These are phyloP conservation scores for Oxyteleia sp. DNA, from an alignment of 2,888 invertebrate species.

Conservation along the genomic window DNA sequence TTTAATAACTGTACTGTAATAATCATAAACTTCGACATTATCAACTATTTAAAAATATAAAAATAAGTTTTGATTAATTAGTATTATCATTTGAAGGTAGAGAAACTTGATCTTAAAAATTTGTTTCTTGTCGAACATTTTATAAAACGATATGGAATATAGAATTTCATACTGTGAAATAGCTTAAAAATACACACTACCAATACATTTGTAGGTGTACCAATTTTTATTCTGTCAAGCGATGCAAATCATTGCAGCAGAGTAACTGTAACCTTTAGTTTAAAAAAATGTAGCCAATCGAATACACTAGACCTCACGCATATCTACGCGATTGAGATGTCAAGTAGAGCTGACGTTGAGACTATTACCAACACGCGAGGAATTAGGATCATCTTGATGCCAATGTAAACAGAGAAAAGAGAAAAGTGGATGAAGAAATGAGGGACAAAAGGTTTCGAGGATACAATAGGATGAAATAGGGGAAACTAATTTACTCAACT, in stretches of 20 bases:
- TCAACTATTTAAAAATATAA: no score
- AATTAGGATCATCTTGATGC: conserved; percentile 59
- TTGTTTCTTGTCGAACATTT: no score
- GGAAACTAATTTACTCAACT: neutral
- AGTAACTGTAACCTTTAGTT: conserved; percentile 50
- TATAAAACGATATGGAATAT: no score
- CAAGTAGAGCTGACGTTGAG: conserved; percentile 51
- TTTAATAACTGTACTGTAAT: neutral
- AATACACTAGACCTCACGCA: conserved; percentile 55
- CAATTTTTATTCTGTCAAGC: neutral
- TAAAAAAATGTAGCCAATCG: conserved; percentile 47
- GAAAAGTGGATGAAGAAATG: conserved; percentile 32
- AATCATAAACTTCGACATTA: no score
- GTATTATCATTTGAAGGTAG: no score
- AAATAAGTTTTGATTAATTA: no score
- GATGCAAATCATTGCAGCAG: conserved; percentile 32
- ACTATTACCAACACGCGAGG: conserved; percentile 64
- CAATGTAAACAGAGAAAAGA: conserved; percentile 58
- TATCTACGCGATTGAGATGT: conserved; percentile 57
- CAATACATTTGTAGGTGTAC: neutral
- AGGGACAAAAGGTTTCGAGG: conserved; percentile 5
- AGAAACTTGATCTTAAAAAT: no score
- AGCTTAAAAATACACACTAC: no score
- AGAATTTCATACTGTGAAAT: no score
- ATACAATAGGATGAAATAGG: neutral